Evolutionary conservation across 2,888 invertebrate genomes (phyloP).

Genomic region (Drosophila meridionalis): DNA sequence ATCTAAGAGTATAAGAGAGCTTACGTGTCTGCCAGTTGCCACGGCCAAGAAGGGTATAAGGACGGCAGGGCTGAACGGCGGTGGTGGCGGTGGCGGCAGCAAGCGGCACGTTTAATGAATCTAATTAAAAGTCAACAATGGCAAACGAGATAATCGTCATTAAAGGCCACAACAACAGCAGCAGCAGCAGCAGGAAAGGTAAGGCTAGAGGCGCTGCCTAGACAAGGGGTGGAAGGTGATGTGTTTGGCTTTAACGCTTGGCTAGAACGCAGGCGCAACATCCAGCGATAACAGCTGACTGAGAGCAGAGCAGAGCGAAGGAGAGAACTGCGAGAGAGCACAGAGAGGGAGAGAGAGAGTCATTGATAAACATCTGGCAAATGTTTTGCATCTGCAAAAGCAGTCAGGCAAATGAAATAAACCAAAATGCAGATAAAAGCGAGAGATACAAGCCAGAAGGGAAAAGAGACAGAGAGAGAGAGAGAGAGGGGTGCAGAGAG

Average conservation of each 20-base stretch:
- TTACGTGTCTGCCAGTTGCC: neutral
- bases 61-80: constrained; percentile 11
- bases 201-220: constrained; percentile 23
- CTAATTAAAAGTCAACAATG: constrained; percentile 83
- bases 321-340: neutral
- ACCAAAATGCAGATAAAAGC: constrained; percentile 69
- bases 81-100: constrained; percentile 38
- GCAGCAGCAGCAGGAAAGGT: constrained; percentile 19
- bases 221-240: constrained; percentile 15
- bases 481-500: neutral
- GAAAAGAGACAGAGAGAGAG: neutral
- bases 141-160: constrained; percentile 77
- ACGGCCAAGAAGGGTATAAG: constrained; percentile 7
- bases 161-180: constrained; percentile 39
- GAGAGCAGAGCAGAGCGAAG: constrained; percentile 16
- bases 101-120: constrained; percentile 81
- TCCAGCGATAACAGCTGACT: constrained; percentile 66
- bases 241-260: constrained; percentile 36
- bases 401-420: constrained; percentile 79
- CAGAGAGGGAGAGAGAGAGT: constrained; percentile 23
- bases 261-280: constrained; percentile 74
- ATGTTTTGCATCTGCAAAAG: constrained; percentile 72
- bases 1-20: constrained; percentile 9
- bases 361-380: constrained; percentile 60
- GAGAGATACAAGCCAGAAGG: constrained; percentile 39